These are phyloP conservation scores for Digitonthophagus gazella DNA, from an alignment of 2,888 invertebrate species.

Conservation along the genomic window DNA sequence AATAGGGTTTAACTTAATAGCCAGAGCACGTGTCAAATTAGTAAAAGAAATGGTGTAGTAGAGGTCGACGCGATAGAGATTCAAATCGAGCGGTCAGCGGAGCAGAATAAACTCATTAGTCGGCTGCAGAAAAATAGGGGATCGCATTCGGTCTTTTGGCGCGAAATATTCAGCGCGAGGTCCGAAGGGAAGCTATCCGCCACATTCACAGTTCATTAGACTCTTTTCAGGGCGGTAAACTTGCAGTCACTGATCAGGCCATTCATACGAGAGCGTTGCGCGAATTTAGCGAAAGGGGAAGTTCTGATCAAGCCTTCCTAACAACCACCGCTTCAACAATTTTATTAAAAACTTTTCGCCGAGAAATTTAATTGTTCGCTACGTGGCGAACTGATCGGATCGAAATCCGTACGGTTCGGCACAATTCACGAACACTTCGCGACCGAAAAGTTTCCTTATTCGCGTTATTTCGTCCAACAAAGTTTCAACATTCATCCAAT, in stretches of 20 bases:
- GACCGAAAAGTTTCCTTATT: no score
- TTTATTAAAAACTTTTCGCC: constrained; percentile 23
- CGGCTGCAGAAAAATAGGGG: constrained; percentile 5
- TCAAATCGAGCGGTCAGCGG: neutral
- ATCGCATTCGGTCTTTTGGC: constrained; percentile 9
- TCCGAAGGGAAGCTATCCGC: constrained; percentile 24
- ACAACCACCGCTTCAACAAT: constrained; percentile 14
- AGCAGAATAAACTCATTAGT: constrained; percentile 15
- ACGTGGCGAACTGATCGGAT: constrained; percentile 2
- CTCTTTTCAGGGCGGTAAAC: constrained; percentile 30
- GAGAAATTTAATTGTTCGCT: constrained; percentile 26
- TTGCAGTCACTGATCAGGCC: constrained; percentile 33
- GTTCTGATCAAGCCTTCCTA: constrained; percentile 8
- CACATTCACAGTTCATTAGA: constrained; percentile 32
- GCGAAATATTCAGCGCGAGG: constrained; percentile 15
- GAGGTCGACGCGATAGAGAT: neutral
- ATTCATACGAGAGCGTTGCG: constrained; percentile 29
- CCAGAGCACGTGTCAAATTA: neutral
- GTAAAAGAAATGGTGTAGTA: neutral
- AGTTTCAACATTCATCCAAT: no score
- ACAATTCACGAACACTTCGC: no score
- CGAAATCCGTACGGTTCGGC: no score
- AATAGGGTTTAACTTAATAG: neutral
- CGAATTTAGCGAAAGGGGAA: constrained; percentile 3
- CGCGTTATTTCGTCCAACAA: no score